Evolutionary conservation across 2,888 invertebrate species (phyloP).

Genomic region (Caenorhabditis auriculariae): DNA sequence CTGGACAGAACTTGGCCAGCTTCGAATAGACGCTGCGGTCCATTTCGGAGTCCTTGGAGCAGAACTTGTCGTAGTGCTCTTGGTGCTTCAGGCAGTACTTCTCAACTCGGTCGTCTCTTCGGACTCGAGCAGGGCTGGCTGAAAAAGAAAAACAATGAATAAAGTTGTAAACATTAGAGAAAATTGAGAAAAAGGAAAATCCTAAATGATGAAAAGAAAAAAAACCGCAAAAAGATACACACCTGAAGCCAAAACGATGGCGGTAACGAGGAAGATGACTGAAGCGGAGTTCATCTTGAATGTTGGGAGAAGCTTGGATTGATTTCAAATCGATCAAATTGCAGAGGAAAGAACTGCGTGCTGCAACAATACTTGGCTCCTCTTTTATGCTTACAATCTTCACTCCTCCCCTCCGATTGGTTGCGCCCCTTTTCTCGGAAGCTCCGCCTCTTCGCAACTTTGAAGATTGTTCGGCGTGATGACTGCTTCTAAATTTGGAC

Average conservation of each 20-base stretch:
- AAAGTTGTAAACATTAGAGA: too few relatives aligned
- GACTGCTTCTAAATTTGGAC: too few relatives aligned
- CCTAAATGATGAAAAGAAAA: too few relatives aligned
- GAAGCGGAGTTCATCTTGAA: slow-evolving; percentile 27
- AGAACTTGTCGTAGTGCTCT: slow-evolving; percentile 48
- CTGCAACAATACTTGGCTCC: not conserved
- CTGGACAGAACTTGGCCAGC: slow-evolving; percentile 54
- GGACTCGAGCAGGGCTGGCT: slow-evolving; percentile 35
- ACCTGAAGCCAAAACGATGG: slow-evolving; percentile 32
- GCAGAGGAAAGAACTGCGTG: slow-evolving; percentile 39
- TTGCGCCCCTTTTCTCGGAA: too few relatives aligned
- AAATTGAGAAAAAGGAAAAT: too few relatives aligned
- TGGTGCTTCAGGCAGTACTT: slow-evolving; percentile 45
- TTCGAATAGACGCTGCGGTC: slow-evolving; percentile 37
- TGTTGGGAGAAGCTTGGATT: slow-evolving; percentile 12
- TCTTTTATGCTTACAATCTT: too few relatives aligned
- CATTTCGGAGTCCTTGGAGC: slow-evolving; percentile 31
- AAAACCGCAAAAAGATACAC: slow-evolving; percentile 1
- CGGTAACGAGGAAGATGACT: slow-evolving; percentile 23
- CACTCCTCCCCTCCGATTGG: too few relatives aligned
- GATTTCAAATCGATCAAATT: slow-evolving; percentile 40
- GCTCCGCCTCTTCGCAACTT: too few relatives aligned
- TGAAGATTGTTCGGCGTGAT: too few relatives aligned
- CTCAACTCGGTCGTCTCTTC: slow-evolving; percentile 30
- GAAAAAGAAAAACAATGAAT: slow-evolving; percentile 14